Conservation (phyloP, 2,113 vertebrate genomes). For the Cercocebus atys region DNA sequence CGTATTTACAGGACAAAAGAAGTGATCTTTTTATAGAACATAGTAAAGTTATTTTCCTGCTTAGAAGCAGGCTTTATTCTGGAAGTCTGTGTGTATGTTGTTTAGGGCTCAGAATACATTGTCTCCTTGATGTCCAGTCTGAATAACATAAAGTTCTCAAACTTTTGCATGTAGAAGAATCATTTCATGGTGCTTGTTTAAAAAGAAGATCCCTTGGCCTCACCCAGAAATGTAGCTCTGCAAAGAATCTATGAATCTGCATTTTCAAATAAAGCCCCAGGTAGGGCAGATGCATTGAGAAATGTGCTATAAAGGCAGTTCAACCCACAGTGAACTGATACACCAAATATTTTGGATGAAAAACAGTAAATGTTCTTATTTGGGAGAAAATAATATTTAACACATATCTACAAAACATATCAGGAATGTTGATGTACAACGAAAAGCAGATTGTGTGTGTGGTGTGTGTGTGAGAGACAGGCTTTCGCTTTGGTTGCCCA, state of each 20-base stretch:
- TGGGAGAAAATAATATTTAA: constrained; percentile 1
- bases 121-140: not conserved
- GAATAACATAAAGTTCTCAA: not conserved
- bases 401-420: not conserved
- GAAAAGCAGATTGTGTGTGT: not conserved
- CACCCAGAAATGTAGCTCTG: not conserved
- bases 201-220: not conserved
- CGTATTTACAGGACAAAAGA: not conserved
- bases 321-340: not conserved
- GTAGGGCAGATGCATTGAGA: not conserved
- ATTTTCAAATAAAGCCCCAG: not conserved
- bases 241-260: not conserved
- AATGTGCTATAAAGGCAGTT: not conserved
- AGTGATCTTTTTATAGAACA: not conserved
- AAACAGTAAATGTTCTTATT: not conserved
- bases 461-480: too few species aligned
- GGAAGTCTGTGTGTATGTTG: not conserved
- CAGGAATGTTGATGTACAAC: not conserved
- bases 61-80: not conserved
- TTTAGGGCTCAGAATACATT: not conserved
- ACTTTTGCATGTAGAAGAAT: not conserved
- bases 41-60: not conserved
- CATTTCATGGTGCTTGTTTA: not conserved
- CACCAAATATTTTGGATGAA: not conserved
- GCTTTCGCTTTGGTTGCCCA: too few species aligned